Conservation (phyloP, 2,113 vertebrate species). For the Tetraodon nigroviridis region DNA sequence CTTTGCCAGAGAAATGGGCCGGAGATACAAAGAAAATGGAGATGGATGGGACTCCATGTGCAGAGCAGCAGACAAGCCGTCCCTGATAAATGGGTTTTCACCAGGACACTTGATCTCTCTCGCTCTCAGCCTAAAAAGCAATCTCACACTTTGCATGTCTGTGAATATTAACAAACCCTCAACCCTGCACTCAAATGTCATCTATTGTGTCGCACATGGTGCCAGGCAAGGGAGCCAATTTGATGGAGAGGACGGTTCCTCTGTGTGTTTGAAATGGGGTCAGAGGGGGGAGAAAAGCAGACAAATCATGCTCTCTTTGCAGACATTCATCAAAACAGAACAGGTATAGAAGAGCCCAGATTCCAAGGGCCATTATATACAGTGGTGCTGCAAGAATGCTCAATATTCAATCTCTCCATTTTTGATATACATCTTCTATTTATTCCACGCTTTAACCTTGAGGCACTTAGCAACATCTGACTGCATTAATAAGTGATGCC, state of each 20-base stretch:
- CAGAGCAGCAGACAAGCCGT: slow-evolving; percentile 63
- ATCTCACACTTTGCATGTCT: slow-evolving; percentile 72
- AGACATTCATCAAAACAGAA: slow-evolving; percentile 48
- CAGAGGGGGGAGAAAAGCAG: not conserved
- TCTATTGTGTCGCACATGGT: slow-evolving; percentile 59
- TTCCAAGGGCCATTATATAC: slow-evolving; percentile 29
- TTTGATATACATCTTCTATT: slow-evolving; percentile 22
- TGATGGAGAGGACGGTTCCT: slow-evolving; percentile 55
- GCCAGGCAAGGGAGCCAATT: slow-evolving; percentile 56
- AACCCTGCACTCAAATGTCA: slow-evolving; percentile 64
- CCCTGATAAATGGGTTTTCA: slow-evolving; percentile 68
- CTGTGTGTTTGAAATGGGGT: slow-evolving; percentile 50
- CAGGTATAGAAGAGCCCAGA: slow-evolving; percentile 45
- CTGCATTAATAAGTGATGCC: not conserved
- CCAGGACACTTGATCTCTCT: slow-evolving; percentile 64
- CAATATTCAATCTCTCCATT: slow-evolving; percentile 1
- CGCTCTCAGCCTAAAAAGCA: slow-evolving; percentile 69
- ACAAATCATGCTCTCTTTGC: slow-evolving; percentile 38
- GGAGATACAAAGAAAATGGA: slow-evolving; percentile 67
- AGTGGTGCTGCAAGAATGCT: too few relatives aligned
- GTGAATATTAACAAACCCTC: slow-evolving; percentile 73
- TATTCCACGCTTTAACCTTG: slow-evolving; percentile 36
- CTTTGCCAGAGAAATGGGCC: slow-evolving; percentile 58
- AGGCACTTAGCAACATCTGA: slow-evolving; percentile 1
- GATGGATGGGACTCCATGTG: slow-evolving; percentile 66